phyloP scores from a whole-genome alignment of 1,140 invertebrate species.

The Cydia amplana region DNA sequence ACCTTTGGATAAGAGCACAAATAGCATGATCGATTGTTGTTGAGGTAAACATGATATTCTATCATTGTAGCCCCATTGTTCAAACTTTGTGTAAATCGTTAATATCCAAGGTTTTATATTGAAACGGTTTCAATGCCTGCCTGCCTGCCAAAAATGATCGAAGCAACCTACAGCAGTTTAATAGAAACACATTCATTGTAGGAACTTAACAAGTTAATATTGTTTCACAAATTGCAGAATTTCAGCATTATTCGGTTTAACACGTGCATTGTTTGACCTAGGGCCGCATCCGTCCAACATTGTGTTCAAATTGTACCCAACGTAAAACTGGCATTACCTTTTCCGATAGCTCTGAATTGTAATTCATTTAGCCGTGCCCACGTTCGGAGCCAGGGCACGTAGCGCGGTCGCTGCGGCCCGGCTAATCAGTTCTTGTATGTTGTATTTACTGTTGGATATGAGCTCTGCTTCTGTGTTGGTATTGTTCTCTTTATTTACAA shows the following conservation, averaged over 20 bases:
- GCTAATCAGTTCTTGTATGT: conserved; percentile 27
- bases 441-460: conserved; percentile 32
- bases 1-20: too few relatives aligned
- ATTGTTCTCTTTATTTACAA: conserved; percentile 20
- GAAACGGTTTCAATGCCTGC: too few relatives aligned
- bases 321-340: conserved; percentile 11
- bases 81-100: too few relatives aligned
- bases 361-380: conserved; percentile 25
- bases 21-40: too few relatives aligned
- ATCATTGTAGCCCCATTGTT: too few relatives aligned
- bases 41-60: too few relatives aligned
- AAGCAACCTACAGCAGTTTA: background rate
- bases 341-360: conserved; percentile 29
- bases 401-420: conserved; percentile 4
- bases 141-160: background rate
- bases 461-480: conserved; percentile 24
- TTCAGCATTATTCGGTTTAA: background rate
- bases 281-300: conserved; percentile 2
- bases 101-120: too few relatives aligned
- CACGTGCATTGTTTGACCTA: conserved; percentile 8
- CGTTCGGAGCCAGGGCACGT: conserved; percentile 28
- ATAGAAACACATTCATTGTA: background rate
- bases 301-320: conserved; percentile 15
- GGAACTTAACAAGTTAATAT: background rate
- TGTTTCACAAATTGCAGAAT: background rate